Evolutionary conservation across 2,888 invertebrate species (phyloP).

Genomic region (Epinotia ramella): DNA sequence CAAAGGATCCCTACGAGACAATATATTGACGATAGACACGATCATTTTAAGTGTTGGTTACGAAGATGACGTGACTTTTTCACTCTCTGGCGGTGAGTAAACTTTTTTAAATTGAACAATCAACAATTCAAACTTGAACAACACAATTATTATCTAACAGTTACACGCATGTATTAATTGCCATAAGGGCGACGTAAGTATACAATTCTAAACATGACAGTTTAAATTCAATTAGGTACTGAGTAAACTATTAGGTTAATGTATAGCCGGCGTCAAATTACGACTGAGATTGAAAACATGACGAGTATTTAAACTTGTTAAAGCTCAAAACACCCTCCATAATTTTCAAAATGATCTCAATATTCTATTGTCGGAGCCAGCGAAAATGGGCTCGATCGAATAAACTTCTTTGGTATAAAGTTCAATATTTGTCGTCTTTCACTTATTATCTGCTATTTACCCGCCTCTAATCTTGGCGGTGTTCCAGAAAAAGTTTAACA

Average conservation of each 20-base stretch:
- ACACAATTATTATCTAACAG: too few relatives aligned
- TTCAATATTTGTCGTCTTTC: slow-evolving; percentile 6
- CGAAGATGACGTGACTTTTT: slow-evolving; percentile 58
- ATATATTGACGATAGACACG: slow-evolving; percentile 54
- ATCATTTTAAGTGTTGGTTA: slow-evolving; percentile 62
- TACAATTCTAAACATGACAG: too few relatives aligned
- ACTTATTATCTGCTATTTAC: neutral
- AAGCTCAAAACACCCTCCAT: neutral
- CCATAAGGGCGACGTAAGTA: too few relatives aligned
- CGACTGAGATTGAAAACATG: slow-evolving; percentile 3
- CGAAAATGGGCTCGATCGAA: neutral
- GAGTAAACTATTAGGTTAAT: neutral
- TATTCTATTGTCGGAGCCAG: neutral
- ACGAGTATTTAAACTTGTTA: neutral
- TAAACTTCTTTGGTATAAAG: neutral
- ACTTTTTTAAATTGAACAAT: too few relatives aligned
- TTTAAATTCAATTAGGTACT: too few relatives aligned
- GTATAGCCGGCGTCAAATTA: neutral
- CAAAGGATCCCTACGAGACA: slow-evolving; percentile 62
- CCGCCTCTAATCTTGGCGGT: slow-evolving; percentile 4
- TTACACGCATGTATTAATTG: too few relatives aligned
- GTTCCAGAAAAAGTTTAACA: slow-evolving; percentile 57
- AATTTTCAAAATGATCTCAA: too few relatives aligned
- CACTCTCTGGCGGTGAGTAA: slow-evolving; percentile 66
- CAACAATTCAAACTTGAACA: too few relatives aligned